Conservation (phyloP, 2,797 vertebrate species). For the Champsocephalus esox region DNA sequence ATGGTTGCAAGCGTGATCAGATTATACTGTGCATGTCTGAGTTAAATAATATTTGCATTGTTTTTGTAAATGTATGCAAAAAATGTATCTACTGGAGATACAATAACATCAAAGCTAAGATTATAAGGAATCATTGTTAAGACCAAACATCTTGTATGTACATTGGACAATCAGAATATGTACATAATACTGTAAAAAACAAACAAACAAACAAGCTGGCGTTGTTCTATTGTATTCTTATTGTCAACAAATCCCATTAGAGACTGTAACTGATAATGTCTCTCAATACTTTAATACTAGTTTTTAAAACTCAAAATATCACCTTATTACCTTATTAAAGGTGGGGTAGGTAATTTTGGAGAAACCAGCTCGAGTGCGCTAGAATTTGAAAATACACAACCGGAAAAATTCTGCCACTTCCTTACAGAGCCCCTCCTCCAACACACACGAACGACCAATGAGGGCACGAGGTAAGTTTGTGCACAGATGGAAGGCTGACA, state of each 20-base stretch:
- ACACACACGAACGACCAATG: too few relatives aligned
- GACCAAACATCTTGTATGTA: slow-evolving; percentile 23
- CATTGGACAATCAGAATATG: slow-evolving; percentile 32
- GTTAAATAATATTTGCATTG: neutral
- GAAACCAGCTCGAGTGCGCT: too few relatives aligned
- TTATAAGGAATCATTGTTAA: slow-evolving; percentile 48
- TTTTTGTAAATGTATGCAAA: slow-evolving; percentile 1
- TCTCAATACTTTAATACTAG: neutral
- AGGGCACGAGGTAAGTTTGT: too few relatives aligned
- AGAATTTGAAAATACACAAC: too few relatives aligned
- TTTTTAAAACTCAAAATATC: too few relatives aligned
- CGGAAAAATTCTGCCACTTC: too few relatives aligned
- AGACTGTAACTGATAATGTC: neutral
- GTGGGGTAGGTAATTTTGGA: too few relatives aligned
- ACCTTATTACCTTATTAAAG: neutral
- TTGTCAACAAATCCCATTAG: slow-evolving; percentile 37
- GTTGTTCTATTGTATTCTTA: slow-evolving; percentile 18
- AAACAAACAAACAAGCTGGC: neutral
- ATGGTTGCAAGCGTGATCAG: slow-evolving; percentile 4
- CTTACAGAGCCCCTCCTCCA: too few relatives aligned
- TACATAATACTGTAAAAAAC: slow-evolving; percentile 23
- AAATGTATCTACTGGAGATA: neutral
- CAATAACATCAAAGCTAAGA: slow-evolving; percentile 11
- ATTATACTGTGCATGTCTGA: slow-evolving; percentile 9
- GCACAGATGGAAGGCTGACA: too few relatives aligned